A percentile compares a stretch with the other conserved stretches of the same genome.
phyloP scores from a whole-genome alignment of 2,888 invertebrate species.

The Reticulitermes lucifugus region DNA sequence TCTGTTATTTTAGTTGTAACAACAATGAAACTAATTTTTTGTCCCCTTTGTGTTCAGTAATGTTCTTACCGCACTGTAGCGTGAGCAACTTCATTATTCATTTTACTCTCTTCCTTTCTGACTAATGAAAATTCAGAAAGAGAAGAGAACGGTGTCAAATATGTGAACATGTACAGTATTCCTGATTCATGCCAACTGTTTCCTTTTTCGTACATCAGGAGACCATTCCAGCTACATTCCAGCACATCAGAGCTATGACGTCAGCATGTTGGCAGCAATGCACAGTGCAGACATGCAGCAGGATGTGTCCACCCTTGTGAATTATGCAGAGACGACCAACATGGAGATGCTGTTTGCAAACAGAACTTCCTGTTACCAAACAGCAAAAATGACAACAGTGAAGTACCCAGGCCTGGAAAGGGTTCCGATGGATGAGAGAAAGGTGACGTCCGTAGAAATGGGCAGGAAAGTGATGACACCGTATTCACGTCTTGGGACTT shows the following conservation, averaged over 20 bases:
- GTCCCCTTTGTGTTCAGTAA: too few relatives aligned
- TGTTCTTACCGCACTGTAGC: too few relatives aligned
- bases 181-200: not conserved
- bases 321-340: not conserved
- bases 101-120: too few relatives aligned
- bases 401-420: not conserved
- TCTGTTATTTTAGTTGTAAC: too few relatives aligned
- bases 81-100: too few relatives aligned
- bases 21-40: too few relatives aligned
- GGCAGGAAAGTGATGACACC: not conserved
- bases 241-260: not conserved
- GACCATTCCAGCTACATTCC: not conserved
- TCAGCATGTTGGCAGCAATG: not conserved
- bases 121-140: too few relatives aligned
- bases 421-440: not conserved
- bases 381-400: constrained; percentile 4
- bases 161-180: too few relatives aligned
- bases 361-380: not conserved
- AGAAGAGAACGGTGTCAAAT: too few relatives aligned
- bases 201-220: not conserved
- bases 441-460: not conserved
- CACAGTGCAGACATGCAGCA: not conserved
- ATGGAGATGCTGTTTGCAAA: not conserved
- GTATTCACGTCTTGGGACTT: not conserved
- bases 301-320: not conserved